Evolutionary conservation across 2,797 vertebrate species (phyloP), one percentile per base, ranked within the genome.

Genomic region (Chrosomus eos): DNA sequence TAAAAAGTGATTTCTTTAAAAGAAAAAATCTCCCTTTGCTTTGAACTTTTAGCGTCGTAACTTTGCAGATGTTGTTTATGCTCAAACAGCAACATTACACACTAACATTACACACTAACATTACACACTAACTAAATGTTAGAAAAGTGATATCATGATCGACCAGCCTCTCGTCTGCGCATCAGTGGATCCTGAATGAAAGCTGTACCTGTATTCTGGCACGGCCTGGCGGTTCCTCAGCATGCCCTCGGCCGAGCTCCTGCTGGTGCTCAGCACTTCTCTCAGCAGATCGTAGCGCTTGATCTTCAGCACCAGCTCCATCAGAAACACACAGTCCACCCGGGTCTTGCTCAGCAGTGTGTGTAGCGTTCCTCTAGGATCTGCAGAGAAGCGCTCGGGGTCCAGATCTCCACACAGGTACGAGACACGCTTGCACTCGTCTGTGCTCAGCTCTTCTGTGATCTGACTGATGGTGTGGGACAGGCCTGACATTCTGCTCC

Each of bases 271-370:
- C 77, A 94, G 90, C 36, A 97, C 87, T 26, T 85, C 92, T 51
- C 89, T 95, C 53, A 99, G 91, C 81, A 99, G 92, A 75, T 99
- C 98, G 82, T 95, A 96, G 0, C 97, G 96, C 60, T 91, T 94
- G 51, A 98, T 85, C 45, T 91, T 92, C 81, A 94, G 91, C 28
- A 97, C 75, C 40, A 98, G 90, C 88, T 97, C 97, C 1, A 86
- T 86, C 67, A 99, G 89, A 6, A 94, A 87, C 40, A 73, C 10
- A 0, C 45, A 0, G 0, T 89, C 89, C 4, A 93, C 77, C 11
- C 92, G 88, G 0, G 86, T 88, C n/a, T 86, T 86, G 36, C 90
- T 91, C 9, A 92, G 92, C 79, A 95, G 89, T 45, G 87, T 80
- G 10, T 85, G 89, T 67, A 98, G 83, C 26, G 95, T 90, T 0